A percentile compares a stretch with the other conserved stretches of the same genome.
These are phyloP conservation scores for Junonia oenone DNA, from an alignment of 2,888 invertebrate genomes.

Conservation along the genomic window DNA sequence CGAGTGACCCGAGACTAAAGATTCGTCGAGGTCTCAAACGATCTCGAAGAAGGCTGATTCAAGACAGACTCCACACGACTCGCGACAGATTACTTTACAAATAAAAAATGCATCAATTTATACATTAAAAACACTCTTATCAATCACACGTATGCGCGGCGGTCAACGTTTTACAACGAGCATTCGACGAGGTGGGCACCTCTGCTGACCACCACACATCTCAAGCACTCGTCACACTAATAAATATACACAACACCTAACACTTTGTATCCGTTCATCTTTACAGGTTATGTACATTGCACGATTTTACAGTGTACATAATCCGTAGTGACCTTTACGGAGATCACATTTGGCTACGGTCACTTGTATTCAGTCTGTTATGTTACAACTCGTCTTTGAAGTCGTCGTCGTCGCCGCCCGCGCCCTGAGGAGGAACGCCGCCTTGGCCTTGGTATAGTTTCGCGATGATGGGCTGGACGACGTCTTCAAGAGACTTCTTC, in stretches of 20 bases:
- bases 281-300: conserved; percentile 39
- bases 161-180: conserved; percentile 33
- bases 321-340: conserved; percentile 43
- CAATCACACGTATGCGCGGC: conserved; percentile 40
- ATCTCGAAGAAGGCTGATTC: background rate
- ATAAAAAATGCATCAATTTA: conserved; percentile 71
- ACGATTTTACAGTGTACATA: conserved; percentile 31
- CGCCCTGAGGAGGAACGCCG: conserved; percentile 86
- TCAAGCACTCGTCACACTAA: conserved; percentile 42
- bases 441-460: conserved; percentile 96
- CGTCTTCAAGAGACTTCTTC: conserved; percentile 95
- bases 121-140: conserved; percentile 42
- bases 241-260: conserved; percentile 72
- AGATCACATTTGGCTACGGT: conserved; percentile 68
- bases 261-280: conserved; percentile 50
- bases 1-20: conserved; percentile 50
- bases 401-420: conserved; percentile 85
- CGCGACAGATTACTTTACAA: conserved; percentile 50
- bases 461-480: conserved; percentile 97
- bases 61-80: conserved; percentile 18
- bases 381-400: conserved; percentile 91
- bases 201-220: conserved; percentile 44
- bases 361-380: conserved; percentile 55
- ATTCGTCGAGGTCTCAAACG: conserved; percentile 29
- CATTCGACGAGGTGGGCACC: conserved; percentile 26